These are phyloP conservation scores for Campylomormyrus tamandua DNA, from an alignment of 2,113 vertebrate genomes.

Conservation along the genomic window DNA sequence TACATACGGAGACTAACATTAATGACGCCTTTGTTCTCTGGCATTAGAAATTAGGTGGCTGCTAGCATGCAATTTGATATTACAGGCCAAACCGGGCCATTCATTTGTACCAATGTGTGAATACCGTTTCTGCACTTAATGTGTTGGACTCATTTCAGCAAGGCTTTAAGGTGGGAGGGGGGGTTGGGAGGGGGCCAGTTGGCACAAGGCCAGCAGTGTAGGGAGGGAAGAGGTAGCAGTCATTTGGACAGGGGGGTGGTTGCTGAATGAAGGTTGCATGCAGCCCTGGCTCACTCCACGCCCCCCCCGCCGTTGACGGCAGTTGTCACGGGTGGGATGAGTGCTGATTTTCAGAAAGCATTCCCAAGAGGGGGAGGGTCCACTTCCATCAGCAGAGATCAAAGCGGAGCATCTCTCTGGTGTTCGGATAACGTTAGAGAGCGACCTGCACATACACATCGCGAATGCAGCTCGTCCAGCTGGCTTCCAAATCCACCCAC, in stretches of 20 bases:
- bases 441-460: not conserved
- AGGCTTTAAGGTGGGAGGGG: not conserved
- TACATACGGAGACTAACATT: not conserved
- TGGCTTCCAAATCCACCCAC: not conserved
- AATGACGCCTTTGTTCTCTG: not conserved
- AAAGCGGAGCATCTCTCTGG: conserved; percentile 35
- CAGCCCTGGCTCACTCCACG: not conserved
- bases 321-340: not conserved
- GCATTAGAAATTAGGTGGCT: not conserved
- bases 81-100: not conserved
- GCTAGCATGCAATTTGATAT: not conserved
- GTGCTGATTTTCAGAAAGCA: not conserved
- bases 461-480: conserved; percentile 15
- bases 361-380: not conserved
- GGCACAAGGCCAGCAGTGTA: not conserved
- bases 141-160: not conserved
- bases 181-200: not conserved
- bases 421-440: conserved; percentile 19
- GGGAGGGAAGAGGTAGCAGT: not conserved
- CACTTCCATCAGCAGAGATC: conserved; percentile 34
- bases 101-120: not conserved
- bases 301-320: not conserved
- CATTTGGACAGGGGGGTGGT: not conserved
- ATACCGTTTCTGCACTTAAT: not conserved
- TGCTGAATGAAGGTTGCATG: not conserved